Evolutionary conservation across 2,888 invertebrate species (phyloP).

Genomic region (Aporophyla nigra): DNA sequence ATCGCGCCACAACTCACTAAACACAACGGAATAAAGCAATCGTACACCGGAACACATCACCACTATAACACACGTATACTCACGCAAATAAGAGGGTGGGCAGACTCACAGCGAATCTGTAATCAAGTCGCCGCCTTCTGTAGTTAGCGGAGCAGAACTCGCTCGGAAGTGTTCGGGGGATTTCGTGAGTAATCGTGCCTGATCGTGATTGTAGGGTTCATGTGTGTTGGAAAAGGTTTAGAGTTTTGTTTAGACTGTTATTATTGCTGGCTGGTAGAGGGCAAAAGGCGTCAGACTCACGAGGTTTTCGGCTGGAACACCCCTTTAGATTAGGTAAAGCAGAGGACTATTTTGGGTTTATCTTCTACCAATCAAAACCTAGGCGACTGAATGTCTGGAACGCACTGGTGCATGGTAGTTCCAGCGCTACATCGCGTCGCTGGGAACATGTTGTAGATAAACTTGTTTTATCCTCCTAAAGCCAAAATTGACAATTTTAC

Average conservation of each 20-base stretch:
- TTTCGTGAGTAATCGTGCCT: constrained; percentile 31
- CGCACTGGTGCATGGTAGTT: background rate
- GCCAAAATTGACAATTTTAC: too few species aligned
- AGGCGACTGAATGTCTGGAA: background rate
- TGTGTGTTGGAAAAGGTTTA: background rate
- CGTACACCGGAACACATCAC: constrained; percentile 62
- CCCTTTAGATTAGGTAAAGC: background rate
- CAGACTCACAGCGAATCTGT: constrained; percentile 64
- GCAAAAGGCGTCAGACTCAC: too few species aligned
- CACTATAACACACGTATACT: constrained; percentile 57
- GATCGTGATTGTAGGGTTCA: constrained; percentile 32
- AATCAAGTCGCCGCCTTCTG: constrained; percentile 69
- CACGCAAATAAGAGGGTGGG: constrained; percentile 68
- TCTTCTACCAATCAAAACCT: too few species aligned
- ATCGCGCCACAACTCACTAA: constrained; percentile 19
- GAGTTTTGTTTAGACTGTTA: constrained; percentile 4
- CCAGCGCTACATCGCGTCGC: background rate
- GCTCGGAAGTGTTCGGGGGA: constrained; percentile 33
- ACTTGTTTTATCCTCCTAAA: background rate
- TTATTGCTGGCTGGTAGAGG: background rate
- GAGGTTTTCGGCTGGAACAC: too few species aligned
- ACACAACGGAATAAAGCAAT: constrained; percentile 48
- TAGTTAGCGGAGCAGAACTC: constrained; percentile 65
- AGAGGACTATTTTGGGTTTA: background rate
- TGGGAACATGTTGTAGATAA: background rate